A percentile compares a stretch with the other conserved stretches of the same genome.
phyloP scores from a whole-genome alignment of 2,888 invertebrate genomes.

The Capitulum mitella region DNA sequence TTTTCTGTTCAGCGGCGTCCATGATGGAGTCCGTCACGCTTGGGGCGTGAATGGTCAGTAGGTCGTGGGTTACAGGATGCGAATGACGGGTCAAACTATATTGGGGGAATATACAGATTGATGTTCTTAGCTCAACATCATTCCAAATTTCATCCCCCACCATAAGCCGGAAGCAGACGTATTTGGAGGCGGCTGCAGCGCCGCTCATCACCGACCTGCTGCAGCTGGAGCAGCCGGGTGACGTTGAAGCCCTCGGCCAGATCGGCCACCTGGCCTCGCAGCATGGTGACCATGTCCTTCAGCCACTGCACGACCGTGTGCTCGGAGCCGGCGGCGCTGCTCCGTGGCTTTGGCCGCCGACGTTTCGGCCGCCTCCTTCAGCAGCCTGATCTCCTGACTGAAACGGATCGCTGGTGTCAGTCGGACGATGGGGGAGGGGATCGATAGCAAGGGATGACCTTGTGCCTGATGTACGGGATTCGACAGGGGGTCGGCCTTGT shows the following conservation, averaged over 20 bases:
- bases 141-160: no score
- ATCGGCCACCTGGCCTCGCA: slow-evolving; percentile 12
- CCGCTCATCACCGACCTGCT: not conserved
- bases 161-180: no score
- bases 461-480: not conserved
- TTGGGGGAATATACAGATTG: no score
- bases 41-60: no score
- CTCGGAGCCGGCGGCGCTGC: not conserved
- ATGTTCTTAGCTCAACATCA: not conserved
- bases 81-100: no score
- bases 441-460: not conserved
- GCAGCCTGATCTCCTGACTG: not conserved
- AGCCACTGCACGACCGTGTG: not conserved
- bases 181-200: no score
- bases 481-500: not conserved
- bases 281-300: slow-evolving; percentile 10
- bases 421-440: not conserved
- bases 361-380: not conserved
- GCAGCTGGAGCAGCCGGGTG: not conserved
- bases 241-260: slow-evolving; percentile 18
- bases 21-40: no score
- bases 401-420: not conserved
- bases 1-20: no score
- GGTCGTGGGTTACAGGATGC: no score
- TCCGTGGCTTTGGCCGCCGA: not conserved